Percentiles rank a stretch among this genome's conserved stretches.
phyloP scores from a whole-genome alignment of 1,140 invertebrate genomes.

The Brachionus plicatilis region DNA sequence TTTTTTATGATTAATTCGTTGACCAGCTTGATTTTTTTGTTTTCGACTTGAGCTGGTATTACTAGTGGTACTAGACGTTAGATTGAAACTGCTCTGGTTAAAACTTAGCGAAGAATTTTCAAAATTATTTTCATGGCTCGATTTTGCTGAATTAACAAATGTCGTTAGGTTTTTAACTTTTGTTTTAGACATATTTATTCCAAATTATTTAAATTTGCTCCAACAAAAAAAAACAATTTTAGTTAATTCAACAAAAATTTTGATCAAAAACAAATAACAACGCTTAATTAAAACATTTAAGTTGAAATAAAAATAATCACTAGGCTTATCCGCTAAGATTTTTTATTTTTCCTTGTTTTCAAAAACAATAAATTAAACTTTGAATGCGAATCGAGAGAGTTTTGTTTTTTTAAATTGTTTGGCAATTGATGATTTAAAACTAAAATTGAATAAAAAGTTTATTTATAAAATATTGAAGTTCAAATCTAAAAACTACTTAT shows the following conservation, averaged over 20 bases:
- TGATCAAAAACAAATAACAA: not conserved
- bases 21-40: not conserved
- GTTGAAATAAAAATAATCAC: not conserved
- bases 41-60: not conserved
- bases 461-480: not conserved
- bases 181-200: constrained; percentile 21
- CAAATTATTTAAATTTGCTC: not conserved
- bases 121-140: not conserved
- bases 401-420: not conserved
- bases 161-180: constrained; percentile 6
- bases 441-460: not conserved
- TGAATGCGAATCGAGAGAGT: not conserved
- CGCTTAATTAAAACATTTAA: not conserved
- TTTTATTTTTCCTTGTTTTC: not conserved
- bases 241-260: not conserved
- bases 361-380: not conserved
- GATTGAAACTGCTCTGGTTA: not conserved
- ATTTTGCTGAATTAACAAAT: constrained; percentile 6
- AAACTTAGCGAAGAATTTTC: constrained; percentile 12
- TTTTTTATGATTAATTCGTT: not conserved
- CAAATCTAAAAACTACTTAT: too few species aligned
- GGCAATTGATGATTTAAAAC: not conserved
- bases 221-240: not conserved
- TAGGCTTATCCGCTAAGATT: not conserved
- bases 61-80: not conserved